Conservation (phyloP, 2,113 vertebrate genomes). For the Anhinga anhinga region DNA sequence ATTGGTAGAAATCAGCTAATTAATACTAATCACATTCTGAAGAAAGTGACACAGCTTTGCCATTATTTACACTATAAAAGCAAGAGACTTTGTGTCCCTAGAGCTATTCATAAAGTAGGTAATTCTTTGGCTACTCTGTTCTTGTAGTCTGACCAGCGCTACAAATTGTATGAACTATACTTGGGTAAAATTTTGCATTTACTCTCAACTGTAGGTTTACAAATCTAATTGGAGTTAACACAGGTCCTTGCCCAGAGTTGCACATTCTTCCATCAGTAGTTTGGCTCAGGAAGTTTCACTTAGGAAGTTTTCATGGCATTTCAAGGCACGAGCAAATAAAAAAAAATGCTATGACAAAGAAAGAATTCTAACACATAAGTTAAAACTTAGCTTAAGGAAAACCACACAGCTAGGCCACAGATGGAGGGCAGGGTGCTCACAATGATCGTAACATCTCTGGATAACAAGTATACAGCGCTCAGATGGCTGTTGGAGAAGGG, state of each 20-base stretch:
- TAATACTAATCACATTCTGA: not conserved
- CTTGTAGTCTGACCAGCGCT: not conserved
- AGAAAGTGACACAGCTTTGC: not conserved
- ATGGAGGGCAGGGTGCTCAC: not conserved
- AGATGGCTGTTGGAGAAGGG: not conserved
- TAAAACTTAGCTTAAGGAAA: not conserved
- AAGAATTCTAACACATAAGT: not conserved
- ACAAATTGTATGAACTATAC: not conserved
- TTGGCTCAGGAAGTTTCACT: not conserved
- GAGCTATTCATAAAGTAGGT: not conserved
- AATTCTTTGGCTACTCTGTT: not conserved
- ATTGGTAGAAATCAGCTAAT: not conserved
- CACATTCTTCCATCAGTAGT: not conserved
- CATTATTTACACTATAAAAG: not conserved
- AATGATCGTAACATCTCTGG: not conserved
- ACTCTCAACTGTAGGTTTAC: not conserved
- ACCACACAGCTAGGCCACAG: not conserved
- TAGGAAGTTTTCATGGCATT: not conserved
- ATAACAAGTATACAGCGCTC: rapidly evolving
- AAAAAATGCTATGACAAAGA: not conserved
- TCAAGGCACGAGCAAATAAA: not conserved
- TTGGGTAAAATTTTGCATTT: not conserved
- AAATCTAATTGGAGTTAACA: not conserved
- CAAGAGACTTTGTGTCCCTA: not conserved
- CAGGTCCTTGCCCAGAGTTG: not conserved